Evolutionary conservation across 2,797 vertebrate genomes (phyloP), one percentile per base, ranked within the genome.

Genomic region (Cirrhinus molitorella): DNA sequence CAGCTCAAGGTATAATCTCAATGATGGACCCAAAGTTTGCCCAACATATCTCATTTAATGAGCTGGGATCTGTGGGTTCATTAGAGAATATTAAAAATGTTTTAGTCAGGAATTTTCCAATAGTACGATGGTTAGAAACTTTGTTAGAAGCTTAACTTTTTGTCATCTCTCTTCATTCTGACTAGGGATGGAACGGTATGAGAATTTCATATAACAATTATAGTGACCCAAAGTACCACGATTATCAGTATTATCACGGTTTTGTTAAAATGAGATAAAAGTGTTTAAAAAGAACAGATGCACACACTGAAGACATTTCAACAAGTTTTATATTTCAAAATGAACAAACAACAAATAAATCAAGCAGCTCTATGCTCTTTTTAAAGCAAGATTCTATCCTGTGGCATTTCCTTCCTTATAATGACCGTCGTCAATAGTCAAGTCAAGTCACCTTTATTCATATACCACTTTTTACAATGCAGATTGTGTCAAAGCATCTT

Each of bases 1-100:
- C 70, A 76, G 61, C 61, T 85, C 47, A 85, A 81, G 83, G 71
- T 76, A 76, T 76, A 68, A 85, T 81, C 47, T 76, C 61, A 80
- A 76, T 81, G 43, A 71, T 51, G 66, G 75, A 84, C 51, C 43
- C 76, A 79, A 72, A 66, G 71, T 66, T 76, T 75, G 16, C 14
- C 63, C 47, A 78, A 78, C 72, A 75, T 34, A 79, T 68, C 65
- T 47, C 40, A 45, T 78, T 65, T 70, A n/a, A 78, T 83, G 74
- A 76, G 74, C 63, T 66, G 13, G 43, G 19, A 67, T 53, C 77
- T 75, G n/a, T 80, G 68, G 31, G 45, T 75, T 85, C 34, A 55
- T 61, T 72, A 79, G 28, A 81, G 61, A 68, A 9, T 81, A n/a
- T 80, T 66, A 49, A 80, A 79, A 73, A 23, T 67, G 77, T 68